A percentile compares a stretch with the other conserved stretches of the same genome.
These are phyloP conservation scores for Eurystomus gularis DNA, from an alignment of 2,113 vertebrate genomes.

Conservation along the genomic window DNA sequence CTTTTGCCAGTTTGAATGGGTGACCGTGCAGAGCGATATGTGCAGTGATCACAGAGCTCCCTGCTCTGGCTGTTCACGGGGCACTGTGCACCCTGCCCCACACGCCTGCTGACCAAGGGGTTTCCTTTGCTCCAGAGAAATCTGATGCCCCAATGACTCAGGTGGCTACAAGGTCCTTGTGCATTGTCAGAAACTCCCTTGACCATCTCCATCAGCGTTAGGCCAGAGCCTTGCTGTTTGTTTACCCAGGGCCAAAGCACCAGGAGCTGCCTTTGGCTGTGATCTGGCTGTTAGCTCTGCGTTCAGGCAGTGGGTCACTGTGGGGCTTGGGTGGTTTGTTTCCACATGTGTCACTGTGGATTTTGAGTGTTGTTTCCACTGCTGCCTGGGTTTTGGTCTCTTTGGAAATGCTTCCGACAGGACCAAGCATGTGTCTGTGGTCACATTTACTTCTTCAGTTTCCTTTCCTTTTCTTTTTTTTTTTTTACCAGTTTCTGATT, in stretches of 20 bases:
- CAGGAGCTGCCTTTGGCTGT: background rate
- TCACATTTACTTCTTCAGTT: background rate
- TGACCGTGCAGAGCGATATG: rapidly evolving
- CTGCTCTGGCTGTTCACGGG: background rate
- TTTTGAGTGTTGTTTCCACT: background rate
- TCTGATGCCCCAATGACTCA: background rate
- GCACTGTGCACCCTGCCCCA: background rate
- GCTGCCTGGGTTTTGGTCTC: background rate
- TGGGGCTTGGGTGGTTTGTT: background rate
- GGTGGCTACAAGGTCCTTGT: background rate
- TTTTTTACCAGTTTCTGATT: background rate
- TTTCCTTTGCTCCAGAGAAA: background rate
- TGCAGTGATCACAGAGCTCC: background rate
- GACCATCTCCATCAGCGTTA: rapidly evolving
- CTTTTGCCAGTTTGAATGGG: background rate
- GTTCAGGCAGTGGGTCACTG: rapidly evolving
- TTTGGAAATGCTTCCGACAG: background rate
- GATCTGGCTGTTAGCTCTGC: background rate
- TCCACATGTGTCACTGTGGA: background rate
- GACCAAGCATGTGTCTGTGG: background rate
- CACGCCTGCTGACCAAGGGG: rapidly evolving
- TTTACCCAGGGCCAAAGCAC: too few relatives aligned
- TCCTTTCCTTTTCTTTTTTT: rapidly evolving
- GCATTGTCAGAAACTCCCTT: background rate
- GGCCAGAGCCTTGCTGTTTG: background rate